Evolutionary conservation across 2,797 vertebrate species (phyloP), one percentile per base, ranked within the genome.

Genomic region (Pseudochromis fuscus): DNA sequence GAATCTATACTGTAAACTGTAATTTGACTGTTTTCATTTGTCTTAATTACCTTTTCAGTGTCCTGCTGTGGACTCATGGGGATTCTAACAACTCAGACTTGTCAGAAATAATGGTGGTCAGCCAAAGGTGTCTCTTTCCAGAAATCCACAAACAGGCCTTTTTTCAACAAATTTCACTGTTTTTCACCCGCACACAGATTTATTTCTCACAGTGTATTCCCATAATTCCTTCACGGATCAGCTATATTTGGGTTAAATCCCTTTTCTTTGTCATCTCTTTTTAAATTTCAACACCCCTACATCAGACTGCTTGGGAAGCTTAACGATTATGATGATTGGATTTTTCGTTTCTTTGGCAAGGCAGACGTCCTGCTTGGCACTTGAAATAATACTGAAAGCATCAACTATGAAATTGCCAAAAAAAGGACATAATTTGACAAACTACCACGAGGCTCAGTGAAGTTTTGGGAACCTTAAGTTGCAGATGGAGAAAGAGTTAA

Each of bases 281-380:
- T 46, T 42, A 75, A 70, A 66, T 74, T 72, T 74, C 64, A 75
- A 23, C 83, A 82, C 80, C 71, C 84, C 73, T 55, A 28, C 64
- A 44, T 83, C 81, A 35, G 55, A 46, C 75, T 70, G 52, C 45
- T 51, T 1, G 12, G 27, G 58, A 72, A 80, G 57, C 57, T 56
- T 8, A 40, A 61, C 76, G 55, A 77, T 79, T 69, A 57, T 37
- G 70, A 62, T 65, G 74, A 88, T 79, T 78, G 49, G 67, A 67
- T 66, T 76, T 81, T 79, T 83, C 57, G 49, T 79, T 78, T 73
- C 24, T 35, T 56, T 77, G 75, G 72, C 59, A 57, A 66, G 50
- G 24, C 42, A 45, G 76, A 59, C 30, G 45, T 69, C 49, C 72
- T 10, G 31, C 58, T 75, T 76, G 74, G 56, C 56, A 1, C 40